Evolutionary conservation across 2,888 invertebrate genomes (phyloP), one percentile per base, ranked within the genome.

Genomic region (Andricus quercusramuli): DNA sequence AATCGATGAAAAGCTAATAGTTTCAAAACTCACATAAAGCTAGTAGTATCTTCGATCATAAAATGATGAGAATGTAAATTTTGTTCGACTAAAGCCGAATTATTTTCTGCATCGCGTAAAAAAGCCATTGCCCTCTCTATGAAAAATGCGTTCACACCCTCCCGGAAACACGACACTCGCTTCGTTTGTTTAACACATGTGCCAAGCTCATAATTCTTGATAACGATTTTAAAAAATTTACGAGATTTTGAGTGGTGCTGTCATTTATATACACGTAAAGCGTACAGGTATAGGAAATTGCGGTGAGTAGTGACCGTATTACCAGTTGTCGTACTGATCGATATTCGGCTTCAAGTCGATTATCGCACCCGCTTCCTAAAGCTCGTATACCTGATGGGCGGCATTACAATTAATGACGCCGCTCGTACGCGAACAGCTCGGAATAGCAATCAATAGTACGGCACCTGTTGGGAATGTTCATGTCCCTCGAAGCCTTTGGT

Each of bases 401-500:
- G 90, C 88, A 90, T 90, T 87, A 90, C 90, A 90, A 90, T 90
- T 90, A 90, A 90, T 86, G 89, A 89, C 84, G 88, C 81, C 86
- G 86, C 83, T 84, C 83, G 83, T 85, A 85, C 78, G 86, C 82
- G 85, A 87, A 83, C 85, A 80, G 85, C 84, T 81, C 83, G 88
- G 90, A 90, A 90, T 90, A 87, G 87, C 88, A 90, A 90, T 90
- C 89, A 88, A 90, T 90, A 85, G 86, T 82, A 79, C 83, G 83
- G 87, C 89, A 90, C 90, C 89, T 90, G 90, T 86, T 87, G 81
- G 80, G 89, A 90, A 90, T 90, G 85, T 83, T 90, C 89, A 88
- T 88, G 86, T 83, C 81, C 66, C 74, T 64, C 29, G 77, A 79
- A 82, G 79, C 82, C 82, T 85, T 83, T 83, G 82, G 62, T 79